Evolutionary conservation across 2,113 vertebrate species (phyloP).

Genomic region (Cyanoramphus novaezelandiae): DNA sequence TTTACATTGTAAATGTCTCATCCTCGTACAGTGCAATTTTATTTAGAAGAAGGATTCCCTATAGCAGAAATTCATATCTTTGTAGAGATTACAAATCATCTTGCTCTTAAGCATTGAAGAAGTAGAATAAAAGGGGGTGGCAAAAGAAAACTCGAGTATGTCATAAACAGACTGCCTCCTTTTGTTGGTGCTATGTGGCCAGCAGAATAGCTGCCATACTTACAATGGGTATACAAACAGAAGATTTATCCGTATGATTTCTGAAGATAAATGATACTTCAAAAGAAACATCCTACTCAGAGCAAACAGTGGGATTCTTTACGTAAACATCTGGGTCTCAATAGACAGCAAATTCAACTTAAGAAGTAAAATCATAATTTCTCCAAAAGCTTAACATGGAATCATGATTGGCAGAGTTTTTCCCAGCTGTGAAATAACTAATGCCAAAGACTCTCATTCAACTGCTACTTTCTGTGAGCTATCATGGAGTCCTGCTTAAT

Average conservation of each 20-base stretch:
- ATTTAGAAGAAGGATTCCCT: neutral
- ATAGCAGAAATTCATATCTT: neutral
- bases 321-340: neutral
- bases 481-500: neutral
- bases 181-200: neutral
- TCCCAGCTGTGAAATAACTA: neutral
- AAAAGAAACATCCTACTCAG: neutral
- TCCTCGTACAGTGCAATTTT: neutral
- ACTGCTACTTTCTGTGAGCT: neutral
- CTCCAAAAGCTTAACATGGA: neutral
- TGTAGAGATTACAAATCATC: neutral
- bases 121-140: neutral
- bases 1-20: neutral
- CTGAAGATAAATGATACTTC: neutral
- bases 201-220: neutral
- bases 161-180: neutral
- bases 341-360: neutral
- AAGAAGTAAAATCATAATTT: neutral
- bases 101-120: neutral
- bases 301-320: neutral
- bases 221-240: neutral
- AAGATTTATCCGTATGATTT: neutral
- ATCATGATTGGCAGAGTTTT: neutral
- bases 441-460: neutral
- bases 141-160: neutral